Evolutionary conservation across 2,113 vertebrate species (phyloP).

Genomic region (Anseranas semipalmata): DNA sequence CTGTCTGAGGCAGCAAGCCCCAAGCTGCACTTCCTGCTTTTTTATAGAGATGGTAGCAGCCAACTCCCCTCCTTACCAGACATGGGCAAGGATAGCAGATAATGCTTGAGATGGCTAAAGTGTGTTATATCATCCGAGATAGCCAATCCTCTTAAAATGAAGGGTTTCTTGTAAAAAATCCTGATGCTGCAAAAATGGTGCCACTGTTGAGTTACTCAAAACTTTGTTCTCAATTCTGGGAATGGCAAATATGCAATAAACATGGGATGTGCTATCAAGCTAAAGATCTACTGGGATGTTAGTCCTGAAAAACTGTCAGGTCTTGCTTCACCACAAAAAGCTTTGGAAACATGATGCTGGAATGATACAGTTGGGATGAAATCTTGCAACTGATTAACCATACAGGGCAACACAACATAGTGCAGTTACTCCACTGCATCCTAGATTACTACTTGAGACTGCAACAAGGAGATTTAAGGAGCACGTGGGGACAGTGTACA

Average conservation of each 20-base stretch:
- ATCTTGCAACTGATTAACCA: rapidly evolving
- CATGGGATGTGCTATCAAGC: too few species aligned
- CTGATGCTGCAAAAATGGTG: not conserved
- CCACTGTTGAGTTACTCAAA: not conserved
- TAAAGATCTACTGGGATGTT: not conserved
- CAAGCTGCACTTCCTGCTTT: not conserved
- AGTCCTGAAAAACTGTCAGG: not conserved
- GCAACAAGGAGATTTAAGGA: not conserved
- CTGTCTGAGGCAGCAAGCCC: not conserved
- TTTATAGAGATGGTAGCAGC: not conserved
- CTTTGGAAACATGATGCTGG: not conserved
- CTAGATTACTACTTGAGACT: rapidly evolving
- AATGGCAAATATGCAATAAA: not conserved
- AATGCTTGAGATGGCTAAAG: not conserved
- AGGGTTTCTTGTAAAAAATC: not conserved
- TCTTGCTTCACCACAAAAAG: not conserved
- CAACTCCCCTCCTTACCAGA: not conserved
- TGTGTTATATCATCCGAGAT: not conserved
- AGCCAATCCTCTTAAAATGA: not conserved
- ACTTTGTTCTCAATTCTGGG: not conserved
- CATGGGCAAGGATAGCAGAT: not conserved
- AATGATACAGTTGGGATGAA: rapidly evolving
- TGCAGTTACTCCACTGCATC: too few species aligned
- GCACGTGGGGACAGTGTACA: rapidly evolving
- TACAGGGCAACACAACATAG: not conserved